These are phyloP conservation scores for Megalops atlanticus DNA, from an alignment of 2,113 vertebrate species.

Conservation along the genomic window DNA sequence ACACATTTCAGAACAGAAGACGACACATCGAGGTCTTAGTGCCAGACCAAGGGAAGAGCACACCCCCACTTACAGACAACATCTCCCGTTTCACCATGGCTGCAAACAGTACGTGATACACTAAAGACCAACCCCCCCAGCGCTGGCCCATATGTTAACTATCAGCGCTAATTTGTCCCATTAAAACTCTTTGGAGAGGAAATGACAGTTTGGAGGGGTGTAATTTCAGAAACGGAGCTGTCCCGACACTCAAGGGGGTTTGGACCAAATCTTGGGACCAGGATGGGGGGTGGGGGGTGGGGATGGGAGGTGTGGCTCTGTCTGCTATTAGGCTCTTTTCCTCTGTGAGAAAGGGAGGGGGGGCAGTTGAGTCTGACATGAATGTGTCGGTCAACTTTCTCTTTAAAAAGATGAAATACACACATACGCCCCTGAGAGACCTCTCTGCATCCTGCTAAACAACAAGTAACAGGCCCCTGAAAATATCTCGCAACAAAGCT, in stretches of 20 bases:
- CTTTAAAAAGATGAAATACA: too few species aligned
- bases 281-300: slow-evolving; percentile 38
- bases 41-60: slow-evolving; percentile 8
- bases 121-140: slow-evolving; percentile 39
- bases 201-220: slow-evolving; percentile 75
- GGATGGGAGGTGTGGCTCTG: slow-evolving; percentile 25
- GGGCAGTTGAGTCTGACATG: background rate
- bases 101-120: slow-evolving; percentile 10
- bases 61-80: background rate
- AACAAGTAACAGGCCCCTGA: too few species aligned
- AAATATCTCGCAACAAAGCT: too few species aligned
- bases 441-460: too few species aligned
- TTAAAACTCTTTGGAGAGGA: slow-evolving; percentile 74
- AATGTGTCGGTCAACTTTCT: background rate
- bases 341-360: background rate
- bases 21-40: background rate
- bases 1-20: background rate
- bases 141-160: slow-evolving; percentile 68
- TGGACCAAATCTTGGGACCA: slow-evolving; percentile 55
- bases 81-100: background rate
- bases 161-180: slow-evolving; percentile 74
- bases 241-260: slow-evolving; percentile 63
- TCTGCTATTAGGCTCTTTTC: slow-evolving; percentile 59
- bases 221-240: slow-evolving; percentile 74
- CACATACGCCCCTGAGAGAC: too few species aligned